Evolutionary conservation across 2,113 vertebrate species (phyloP), one percentile per base, ranked within the genome.

Genomic region (Pomatostomus ruficeps): DNA sequence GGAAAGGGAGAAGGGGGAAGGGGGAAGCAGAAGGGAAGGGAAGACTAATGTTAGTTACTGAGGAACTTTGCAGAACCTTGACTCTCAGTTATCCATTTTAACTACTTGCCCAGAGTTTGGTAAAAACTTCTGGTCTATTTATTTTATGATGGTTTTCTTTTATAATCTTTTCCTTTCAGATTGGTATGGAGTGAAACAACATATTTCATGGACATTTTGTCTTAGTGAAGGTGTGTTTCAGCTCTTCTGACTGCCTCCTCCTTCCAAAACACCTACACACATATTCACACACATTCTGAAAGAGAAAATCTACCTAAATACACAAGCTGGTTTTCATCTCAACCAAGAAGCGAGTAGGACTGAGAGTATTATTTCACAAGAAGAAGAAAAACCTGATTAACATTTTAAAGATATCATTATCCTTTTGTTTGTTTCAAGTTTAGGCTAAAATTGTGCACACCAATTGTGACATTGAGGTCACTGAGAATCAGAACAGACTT

Each of bases 191-290:
- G 5, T 61, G 15, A 24, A 88, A 58, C 1, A 2, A 35, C 7
- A 9, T 76, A 52, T 85, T 88, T 91, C 25, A 38, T 20, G 71
- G 33, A 15, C 28, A 59, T 87, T 95, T 92, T 86, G 35, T 72
- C 36, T 63, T 89, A 73, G 67, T 29, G 6, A 96, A 89, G 65
- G 61, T 94, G 51, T 77, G 52, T 78, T 93, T 87, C 52, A 40
- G 31, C 40, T 78, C 35, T 74, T 71, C 52, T 81, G 22, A 40
- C 31, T 87, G 4, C 7, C 19, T 15, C 4, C 40, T 87, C 54
- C 61, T 81, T 78, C 51, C n/a, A 48, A 74, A 87, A 78, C 91
- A 59, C 93, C 85, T 57, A 91, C 70, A 29, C 48, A 72, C 10
- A 28, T 46, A 59, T 87, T 93, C 77, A 91, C 77, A 78, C 17